These are phyloP conservation scores for Scaptomyza pallida DNA, from an alignment of 1,140 invertebrate species.

Conservation along the genomic window DNA sequence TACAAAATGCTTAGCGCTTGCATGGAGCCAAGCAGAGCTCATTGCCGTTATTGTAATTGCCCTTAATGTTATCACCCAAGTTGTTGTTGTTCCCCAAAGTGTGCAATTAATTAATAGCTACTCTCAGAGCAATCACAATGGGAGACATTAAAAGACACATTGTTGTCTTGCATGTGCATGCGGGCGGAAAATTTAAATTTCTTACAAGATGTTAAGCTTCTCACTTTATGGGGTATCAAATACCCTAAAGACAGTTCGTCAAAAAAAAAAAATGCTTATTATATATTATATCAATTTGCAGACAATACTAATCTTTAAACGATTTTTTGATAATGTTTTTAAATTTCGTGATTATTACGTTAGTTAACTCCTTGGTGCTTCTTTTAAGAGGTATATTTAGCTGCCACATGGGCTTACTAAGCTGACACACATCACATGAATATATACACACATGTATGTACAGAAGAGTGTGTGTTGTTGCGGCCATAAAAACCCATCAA, in stretches of 20 bases:
- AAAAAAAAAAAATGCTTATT: too few species aligned
- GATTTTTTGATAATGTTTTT: too few species aligned
- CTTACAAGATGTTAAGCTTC: too few species aligned
- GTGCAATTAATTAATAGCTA: slow-evolving; percentile 44
- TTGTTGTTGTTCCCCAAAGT: slow-evolving; percentile 14
- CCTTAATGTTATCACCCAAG: slow-evolving; percentile 18
- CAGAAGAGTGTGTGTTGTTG: background rate
- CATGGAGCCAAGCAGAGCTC: slow-evolving; percentile 6
- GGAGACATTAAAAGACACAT: slow-evolving; percentile 29
- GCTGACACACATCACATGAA: slow-evolving; percentile 23
- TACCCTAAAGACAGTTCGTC: too few species aligned
- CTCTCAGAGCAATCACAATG: slow-evolving; percentile 23
- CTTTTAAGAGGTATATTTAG: slow-evolving; percentile 10
- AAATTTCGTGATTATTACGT: background rate
- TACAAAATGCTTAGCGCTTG: slow-evolving; percentile 10
- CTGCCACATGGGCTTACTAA: slow-evolving; percentile 21
- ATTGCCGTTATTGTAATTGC: slow-evolving; percentile 19
- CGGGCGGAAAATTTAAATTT: background rate
- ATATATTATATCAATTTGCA: too few species aligned
- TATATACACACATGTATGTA: background rate
- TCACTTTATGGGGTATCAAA: too few species aligned
- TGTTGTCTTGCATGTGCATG: slow-evolving; percentile 37
- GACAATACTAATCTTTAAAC: too few species aligned
- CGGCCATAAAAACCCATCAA: slow-evolving; percentile 15
- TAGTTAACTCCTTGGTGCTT: background rate